Evolutionary conservation across 2,888 invertebrate genomes (phyloP), one percentile per base, ranked within the genome.

Genomic region (Hydriomena furcata): DNA sequence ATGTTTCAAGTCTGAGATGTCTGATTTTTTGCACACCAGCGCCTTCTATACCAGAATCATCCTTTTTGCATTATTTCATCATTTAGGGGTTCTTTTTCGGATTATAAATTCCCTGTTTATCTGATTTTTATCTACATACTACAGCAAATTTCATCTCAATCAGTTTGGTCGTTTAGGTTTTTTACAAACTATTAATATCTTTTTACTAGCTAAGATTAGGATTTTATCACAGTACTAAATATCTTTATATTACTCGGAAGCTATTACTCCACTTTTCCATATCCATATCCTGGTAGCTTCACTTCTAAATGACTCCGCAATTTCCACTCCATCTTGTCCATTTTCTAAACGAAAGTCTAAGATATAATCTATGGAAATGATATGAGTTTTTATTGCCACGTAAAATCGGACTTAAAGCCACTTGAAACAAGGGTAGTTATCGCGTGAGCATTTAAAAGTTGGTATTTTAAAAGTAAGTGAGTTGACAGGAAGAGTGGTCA

Each of bases 271-370:
- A 42, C 52, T 32, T 52, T 46, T 46, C 25, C 23, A 32, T 12
- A 21, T 12, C 21, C 3, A 54, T 44, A 47, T 56, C 56, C 59
- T 52, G 42, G 49, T 55, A 13, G 20, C 24, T 24, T 30, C 27
- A 43, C 34, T 42, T 35, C 35, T 45, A 27, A 54, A 52, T 48
- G 60, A 60, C 57, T 28, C 6, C 1, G 45, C 56, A 48, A 34
- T 55, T 50, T 59, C 40, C 47, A 36, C 41, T 35, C 10, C 17
- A 32, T 42, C 42, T 43, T 42, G 42, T 37, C 46, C 44, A 47
- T 55, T 55, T 52, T 52, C 57, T 48, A 55, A 46, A 49, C 38
- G 61, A 61, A 59, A 61, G 59, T 52, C 32, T 17, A 28, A 52
- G 52, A 61, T 58, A 38, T 47, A 36, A 51, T 55, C 49, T 43